phyloP scores from a whole-genome alignment of 2,797 vertebrate genomes.

The Eutrigla gurnardus region DNA sequence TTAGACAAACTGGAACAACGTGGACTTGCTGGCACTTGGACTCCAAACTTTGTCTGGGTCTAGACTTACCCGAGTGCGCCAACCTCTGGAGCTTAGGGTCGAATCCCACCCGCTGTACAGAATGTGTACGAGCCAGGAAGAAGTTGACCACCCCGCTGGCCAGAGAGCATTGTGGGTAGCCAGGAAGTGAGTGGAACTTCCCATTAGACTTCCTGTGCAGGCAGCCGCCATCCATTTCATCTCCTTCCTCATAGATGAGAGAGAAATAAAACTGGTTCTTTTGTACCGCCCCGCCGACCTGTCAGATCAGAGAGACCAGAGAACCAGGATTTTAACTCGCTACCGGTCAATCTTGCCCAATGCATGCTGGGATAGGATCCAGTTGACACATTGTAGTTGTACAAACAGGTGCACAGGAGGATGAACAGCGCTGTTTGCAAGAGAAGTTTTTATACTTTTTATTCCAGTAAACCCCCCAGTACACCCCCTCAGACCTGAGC shows the following conservation, averaged over 20 bases:
- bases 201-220: slow-evolving; percentile 47
- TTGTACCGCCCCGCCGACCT: slow-evolving; percentile 81
- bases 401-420: background rate
- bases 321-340: background rate
- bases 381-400: background rate
- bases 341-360: background rate
- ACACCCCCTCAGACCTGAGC: background rate
- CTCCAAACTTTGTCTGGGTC: background rate
- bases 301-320: background rate
- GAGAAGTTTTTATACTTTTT: background rate
- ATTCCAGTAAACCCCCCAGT: too few species aligned
- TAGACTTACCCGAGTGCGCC: slow-evolving; percentile 79
- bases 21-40: background rate
- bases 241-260: slow-evolving; percentile 76
- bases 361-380: background rate
- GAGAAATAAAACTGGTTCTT: slow-evolving; percentile 74
- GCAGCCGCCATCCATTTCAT: slow-evolving; percentile 74
- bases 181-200: slow-evolving; percentile 64
- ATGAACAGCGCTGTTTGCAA: too few species aligned
- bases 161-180: slow-evolving; percentile 76
- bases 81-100: slow-evolving; percentile 81
- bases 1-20: background rate
- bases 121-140: slow-evolving; percentile 82
- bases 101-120: slow-evolving; percentile 77
- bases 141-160: slow-evolving; percentile 81